Evolutionary conservation across 2,797 vertebrate species (phyloP), one percentile per base, ranked within the genome.

Genomic region (Falco berigora): DNA sequence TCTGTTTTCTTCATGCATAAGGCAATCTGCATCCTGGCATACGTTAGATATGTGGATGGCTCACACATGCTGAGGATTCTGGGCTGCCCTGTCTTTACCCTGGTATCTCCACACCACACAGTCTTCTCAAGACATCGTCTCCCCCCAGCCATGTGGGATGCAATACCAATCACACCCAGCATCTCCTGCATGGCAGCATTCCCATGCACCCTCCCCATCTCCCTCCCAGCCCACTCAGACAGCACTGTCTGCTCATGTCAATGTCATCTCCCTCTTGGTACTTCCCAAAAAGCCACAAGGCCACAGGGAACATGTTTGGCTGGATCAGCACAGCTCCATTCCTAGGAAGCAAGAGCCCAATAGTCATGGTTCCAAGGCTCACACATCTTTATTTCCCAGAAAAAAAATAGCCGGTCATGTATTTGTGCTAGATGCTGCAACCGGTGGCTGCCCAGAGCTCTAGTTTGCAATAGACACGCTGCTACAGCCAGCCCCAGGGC

Each of bases 171-270:
- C 24, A 66, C 27, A 63, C 27, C 9, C 63, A 71, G 59, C 14
- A 69, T 71, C 72, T 94, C 81, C 36, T 77, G 20, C 59, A n/a
- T 42, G 36, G 66, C 38, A 42, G 23, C 23, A 69, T 58, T 58
- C 53, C 42, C 32, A 7, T 30, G 12, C 4, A 23, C 14, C 7
- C 7, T 77, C 59, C 42, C 72, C 40, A 30, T 73, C 67, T 66
- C 24, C 38, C 24, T 88, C 52, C 46, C 68, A 80, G 8, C 4
- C 61, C 90, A 25, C 14, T 74, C 49, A 88, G 56, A 61, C 15
- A 36, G 49, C 0, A 2, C 47, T 82, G 1, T 62, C 46, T 76
- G 67, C 50, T 73, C 0, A 0, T 36, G 20, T 24, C 8, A 1
- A 34, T 84, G 68, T 90, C 69, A 80, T 61, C 61, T 88, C 49